phyloP scores from a whole-genome alignment of 1,140 invertebrate species.

The Drosophila guanche region DNA sequence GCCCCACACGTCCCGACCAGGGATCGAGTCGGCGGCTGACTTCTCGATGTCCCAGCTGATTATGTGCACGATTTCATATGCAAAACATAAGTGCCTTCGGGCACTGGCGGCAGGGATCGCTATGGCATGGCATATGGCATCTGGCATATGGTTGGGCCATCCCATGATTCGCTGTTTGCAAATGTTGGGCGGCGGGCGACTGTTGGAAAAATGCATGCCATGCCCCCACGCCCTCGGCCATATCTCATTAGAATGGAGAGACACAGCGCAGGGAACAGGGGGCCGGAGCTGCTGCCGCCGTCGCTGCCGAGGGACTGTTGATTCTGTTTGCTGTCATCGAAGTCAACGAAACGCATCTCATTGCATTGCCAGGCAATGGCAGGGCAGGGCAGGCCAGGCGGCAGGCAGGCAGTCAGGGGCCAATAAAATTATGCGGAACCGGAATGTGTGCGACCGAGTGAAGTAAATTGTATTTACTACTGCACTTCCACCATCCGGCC shows the following conservation, averaged over 20 bases:
- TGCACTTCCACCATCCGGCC: constrained; percentile 28
- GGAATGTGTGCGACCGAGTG: constrained; percentile 69
- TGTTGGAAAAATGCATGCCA: constrained; percentile 47
- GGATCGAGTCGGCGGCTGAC: constrained; percentile 23
- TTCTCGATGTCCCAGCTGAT: constrained; percentile 46
- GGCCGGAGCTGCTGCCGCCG: background rate
- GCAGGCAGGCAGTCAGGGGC: constrained; percentile 26
- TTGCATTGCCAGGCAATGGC: constrained; percentile 21
- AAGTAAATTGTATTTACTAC: constrained; percentile 74
- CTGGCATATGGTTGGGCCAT: constrained; percentile 37
- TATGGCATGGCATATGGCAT: constrained; percentile 29
- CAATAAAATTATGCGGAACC: constrained; percentile 80
- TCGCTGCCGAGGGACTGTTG: constrained; percentile 59
- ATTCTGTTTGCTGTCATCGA: constrained; percentile 61
- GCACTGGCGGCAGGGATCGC: constrained; percentile 9
- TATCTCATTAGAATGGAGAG: constrained; percentile 51
- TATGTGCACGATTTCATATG: constrained; percentile 77
- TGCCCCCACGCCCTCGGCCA: constrained; percentile 43
- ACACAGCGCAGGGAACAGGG: background rate
- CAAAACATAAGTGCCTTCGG: constrained; percentile 68
- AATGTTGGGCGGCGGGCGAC: constrained; percentile 36
- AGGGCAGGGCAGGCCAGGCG: constrained; percentile 21
- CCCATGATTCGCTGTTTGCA: constrained; percentile 32
- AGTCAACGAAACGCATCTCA: constrained; percentile 39
- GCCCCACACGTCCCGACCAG: constrained; percentile 5